phyloP scores from a whole-genome alignment of 2,797 vertebrate species.

The Pygocentrus nattereri region DNA sequence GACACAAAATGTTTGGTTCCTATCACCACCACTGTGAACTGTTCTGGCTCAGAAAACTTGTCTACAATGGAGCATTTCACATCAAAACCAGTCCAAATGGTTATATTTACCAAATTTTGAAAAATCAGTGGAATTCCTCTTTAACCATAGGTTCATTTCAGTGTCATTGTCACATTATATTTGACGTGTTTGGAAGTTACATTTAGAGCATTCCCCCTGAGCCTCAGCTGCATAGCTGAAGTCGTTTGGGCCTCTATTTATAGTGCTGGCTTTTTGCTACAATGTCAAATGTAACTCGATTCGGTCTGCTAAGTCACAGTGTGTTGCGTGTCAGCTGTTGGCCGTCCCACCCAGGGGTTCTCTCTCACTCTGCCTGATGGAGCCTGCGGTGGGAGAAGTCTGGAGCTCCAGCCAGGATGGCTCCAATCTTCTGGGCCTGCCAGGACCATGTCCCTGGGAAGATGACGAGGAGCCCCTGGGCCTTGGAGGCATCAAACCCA shows the following conservation, averaged over 20 bases:
- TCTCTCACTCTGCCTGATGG: slow-evolving; percentile 86
- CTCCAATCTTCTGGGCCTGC: slow-evolving; percentile 76
- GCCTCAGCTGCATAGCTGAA: slow-evolving; percentile 82
- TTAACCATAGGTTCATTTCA: not conserved
- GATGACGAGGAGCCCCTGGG: slow-evolving; percentile 84
- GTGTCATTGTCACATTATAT: not conserved
- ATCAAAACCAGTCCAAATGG: too few relatives aligned
- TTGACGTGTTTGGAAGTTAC: slow-evolving; percentile 48
- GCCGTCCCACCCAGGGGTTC: slow-evolving; percentile 73
- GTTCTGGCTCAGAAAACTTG: too few relatives aligned
- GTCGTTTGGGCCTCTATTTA: slow-evolving; percentile 88
- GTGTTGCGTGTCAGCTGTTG: slow-evolving; percentile 90
- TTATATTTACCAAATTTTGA: too few relatives aligned
- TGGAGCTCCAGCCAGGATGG: slow-evolving; percentile 63
- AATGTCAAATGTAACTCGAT: slow-evolving; percentile 97
- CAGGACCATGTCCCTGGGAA: slow-evolving; percentile 71
- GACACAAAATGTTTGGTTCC: too few relatives aligned
- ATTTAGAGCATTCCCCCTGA: slow-evolving; percentile 62
- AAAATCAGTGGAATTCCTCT: too few relatives aligned
- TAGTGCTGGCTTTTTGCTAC: slow-evolving; percentile 89
- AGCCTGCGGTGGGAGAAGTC: slow-evolving; percentile 81
- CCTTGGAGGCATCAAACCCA: slow-evolving; percentile 78
- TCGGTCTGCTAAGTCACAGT: slow-evolving; percentile 88
- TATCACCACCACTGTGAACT: too few relatives aligned
- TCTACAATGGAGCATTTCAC: too few relatives aligned